Percentiles rank a stretch among this genome's conserved stretches.
Conservation (phyloP, 2,797 vertebrate genomes). For the Darevskia mixta region DNA sequence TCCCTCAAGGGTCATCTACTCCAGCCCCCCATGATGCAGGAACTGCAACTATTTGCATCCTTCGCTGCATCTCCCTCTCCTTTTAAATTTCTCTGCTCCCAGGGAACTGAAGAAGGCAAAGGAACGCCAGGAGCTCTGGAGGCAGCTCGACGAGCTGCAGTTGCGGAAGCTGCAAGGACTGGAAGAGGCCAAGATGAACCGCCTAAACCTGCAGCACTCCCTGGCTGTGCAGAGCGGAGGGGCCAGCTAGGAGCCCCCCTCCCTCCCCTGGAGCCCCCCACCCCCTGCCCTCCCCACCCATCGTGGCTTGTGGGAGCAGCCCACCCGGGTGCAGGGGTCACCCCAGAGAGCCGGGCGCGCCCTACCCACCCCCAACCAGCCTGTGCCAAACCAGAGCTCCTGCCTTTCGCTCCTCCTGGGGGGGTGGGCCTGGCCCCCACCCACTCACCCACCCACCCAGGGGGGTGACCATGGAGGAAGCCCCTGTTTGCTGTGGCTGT, state of each 20-base stretch:
- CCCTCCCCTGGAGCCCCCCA: neutral
- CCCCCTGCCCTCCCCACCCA: neutral
- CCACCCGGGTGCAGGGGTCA: neutral
- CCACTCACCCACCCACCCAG: too few species aligned
- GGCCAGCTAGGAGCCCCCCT: constrained; percentile 70
- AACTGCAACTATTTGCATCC: neutral
- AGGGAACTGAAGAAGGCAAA: constrained; percentile 90
- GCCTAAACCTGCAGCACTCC: constrained; percentile 86
- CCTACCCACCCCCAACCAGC: neutral
- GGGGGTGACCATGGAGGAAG: neutral
- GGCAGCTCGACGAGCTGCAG: constrained; percentile 87
- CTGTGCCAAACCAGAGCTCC: neutral
- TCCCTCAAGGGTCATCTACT: too few species aligned
- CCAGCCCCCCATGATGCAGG: too few species aligned
- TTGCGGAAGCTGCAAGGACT: constrained; percentile 86
- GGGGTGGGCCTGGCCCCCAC: neutral
- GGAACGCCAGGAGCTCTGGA: constrained; percentile 89
- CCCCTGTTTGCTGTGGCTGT: neutral
- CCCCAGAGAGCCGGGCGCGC: neutral
- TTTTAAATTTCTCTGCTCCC: neutral
- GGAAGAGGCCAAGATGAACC: constrained; percentile 86
- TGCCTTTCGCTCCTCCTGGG: neutral
- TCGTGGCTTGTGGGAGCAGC: neutral
- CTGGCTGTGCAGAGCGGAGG: constrained; percentile 71
- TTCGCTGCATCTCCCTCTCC: constrained; percentile 3